Percentiles rank a stretch among this genome's conserved stretches.
phyloP scores from a whole-genome alignment of 2,797 vertebrate genomes.

The Arrhamphus sclerolepis region DNA sequence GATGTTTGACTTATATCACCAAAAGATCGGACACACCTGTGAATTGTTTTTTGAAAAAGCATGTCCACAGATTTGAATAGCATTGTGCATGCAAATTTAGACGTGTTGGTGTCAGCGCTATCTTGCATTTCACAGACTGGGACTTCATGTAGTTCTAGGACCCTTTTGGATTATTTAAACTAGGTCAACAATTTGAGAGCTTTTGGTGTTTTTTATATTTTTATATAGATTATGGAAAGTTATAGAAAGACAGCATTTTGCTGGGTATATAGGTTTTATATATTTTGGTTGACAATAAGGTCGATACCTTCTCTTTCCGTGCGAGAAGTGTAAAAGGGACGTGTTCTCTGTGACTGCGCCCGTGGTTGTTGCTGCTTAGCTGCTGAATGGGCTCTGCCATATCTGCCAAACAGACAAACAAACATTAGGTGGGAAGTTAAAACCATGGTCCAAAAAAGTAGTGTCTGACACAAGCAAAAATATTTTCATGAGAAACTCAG shows the following conservation, averaged over 20 bases:
- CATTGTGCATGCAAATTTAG: not conserved
- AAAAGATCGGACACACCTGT: too few species aligned
- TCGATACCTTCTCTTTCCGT: slow-evolving; percentile 87
- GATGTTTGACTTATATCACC: too few species aligned
- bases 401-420: slow-evolving; percentile 76
- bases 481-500: too few species aligned
- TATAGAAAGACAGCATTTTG: not conserved
- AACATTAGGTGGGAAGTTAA: slow-evolving; percentile 16
- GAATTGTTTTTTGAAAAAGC: too few species aligned
- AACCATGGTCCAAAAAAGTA: not conserved
- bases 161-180: slow-evolving; percentile 7
- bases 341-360: slow-evolving; percentile 78
- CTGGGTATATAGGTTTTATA: not conserved
- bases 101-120: not conserved
- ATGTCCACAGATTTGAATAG: too few species aligned
- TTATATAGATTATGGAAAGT: not conserved
- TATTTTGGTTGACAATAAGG: not conserved
- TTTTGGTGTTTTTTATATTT: slow-evolving; percentile 21
- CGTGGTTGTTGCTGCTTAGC: slow-evolving; percentile 84
- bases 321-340: slow-evolving; percentile 83
- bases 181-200: slow-evolving; percentile 3
- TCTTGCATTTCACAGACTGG: not conserved
- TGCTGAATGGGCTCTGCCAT: slow-evolving; percentile 92
- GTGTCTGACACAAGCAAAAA: too few species aligned
- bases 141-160: not conserved